phyloP scores from a whole-genome alignment of 1,140 invertebrate genomes.

The Sarcophaga bullata region DNA sequence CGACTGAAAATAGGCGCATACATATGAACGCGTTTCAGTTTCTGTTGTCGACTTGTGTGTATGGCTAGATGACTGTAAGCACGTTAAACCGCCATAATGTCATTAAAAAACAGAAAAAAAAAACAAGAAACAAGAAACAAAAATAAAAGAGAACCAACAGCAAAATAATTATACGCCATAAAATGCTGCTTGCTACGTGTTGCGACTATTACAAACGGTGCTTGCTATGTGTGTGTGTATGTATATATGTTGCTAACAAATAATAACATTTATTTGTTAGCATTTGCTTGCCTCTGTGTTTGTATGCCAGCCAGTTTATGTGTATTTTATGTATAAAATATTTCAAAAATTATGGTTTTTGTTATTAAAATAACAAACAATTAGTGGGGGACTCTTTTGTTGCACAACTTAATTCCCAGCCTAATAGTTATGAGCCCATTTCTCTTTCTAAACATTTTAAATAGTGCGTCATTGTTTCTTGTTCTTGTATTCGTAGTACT shows the following conservation, averaged over 20 bases:
- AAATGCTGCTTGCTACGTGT: slow-evolving; percentile 22
- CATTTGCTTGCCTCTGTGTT: too few species aligned
- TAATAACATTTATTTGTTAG: too few species aligned
- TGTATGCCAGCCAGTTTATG: too few species aligned
- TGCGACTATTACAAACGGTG: not conserved
- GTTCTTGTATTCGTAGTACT: not conserved
- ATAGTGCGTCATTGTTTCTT: not conserved
- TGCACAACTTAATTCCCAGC: not conserved
- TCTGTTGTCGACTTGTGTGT: not conserved
- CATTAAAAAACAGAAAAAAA: not conserved
- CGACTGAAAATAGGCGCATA: not conserved
- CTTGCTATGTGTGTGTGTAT: too few species aligned
- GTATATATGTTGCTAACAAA: too few species aligned
- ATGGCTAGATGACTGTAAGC: not conserved
- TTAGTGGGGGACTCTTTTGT: not conserved
- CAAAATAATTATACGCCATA: slow-evolving; percentile 35
- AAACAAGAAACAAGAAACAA: not conserved
- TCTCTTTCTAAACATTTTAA: not conserved
- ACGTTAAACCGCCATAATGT: slow-evolving; percentile 5
- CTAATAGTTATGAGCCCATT: not conserved
- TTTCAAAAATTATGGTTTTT: slow-evolving; percentile 9
- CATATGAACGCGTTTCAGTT: too few species aligned
- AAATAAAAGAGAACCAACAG: not conserved
- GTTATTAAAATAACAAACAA: slow-evolving; percentile 17
- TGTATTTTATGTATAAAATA: not conserved